Percentiles rank a stretch among this genome's conserved stretches.
These are phyloP conservation scores for Nycticryphes semicollaris DNA, from an alignment of 2,113 vertebrate species.

Conservation along the genomic window DNA sequence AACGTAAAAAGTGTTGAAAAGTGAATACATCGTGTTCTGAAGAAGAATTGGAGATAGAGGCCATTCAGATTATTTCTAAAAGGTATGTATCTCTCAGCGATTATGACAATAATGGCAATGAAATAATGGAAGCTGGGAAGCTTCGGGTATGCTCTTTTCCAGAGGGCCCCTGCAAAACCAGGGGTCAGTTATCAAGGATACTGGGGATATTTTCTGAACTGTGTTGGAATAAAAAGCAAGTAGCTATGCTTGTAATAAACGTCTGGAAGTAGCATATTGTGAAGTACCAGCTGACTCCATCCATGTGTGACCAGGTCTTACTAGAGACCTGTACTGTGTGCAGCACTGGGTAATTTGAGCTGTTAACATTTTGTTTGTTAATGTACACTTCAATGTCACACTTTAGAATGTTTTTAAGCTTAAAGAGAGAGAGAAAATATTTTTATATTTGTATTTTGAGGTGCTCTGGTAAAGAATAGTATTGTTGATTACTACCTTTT, in stretches of 20 bases:
- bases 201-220: neutral
- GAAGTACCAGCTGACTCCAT: neutral
- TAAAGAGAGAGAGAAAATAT: neutral
- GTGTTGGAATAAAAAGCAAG: neutral
- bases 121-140: conserved; percentile 28
- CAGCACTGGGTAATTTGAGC: neutral
- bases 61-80: conserved; percentile 55
- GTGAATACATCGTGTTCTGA: conserved; percentile 33
- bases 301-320: neutral
- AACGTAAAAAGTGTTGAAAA: conserved; percentile 68
- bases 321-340: rapidly evolving
- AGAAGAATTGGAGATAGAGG: conserved; percentile 47
- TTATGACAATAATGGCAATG: conserved; percentile 27
- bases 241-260: neutral
- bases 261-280: neutral
- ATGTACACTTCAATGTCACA: rapidly evolving
- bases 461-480: neutral
- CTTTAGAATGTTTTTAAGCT: neutral
- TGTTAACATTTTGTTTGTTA: neutral
- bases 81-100: conserved; percentile 20
- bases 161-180: neutral
- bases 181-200: neutral
- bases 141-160: neutral
- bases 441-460: neutral
- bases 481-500: neutral